Base-by-base conservation (phyloP, 2,888 invertebrate genomes). In the Platypus cylindrus region DNA sequence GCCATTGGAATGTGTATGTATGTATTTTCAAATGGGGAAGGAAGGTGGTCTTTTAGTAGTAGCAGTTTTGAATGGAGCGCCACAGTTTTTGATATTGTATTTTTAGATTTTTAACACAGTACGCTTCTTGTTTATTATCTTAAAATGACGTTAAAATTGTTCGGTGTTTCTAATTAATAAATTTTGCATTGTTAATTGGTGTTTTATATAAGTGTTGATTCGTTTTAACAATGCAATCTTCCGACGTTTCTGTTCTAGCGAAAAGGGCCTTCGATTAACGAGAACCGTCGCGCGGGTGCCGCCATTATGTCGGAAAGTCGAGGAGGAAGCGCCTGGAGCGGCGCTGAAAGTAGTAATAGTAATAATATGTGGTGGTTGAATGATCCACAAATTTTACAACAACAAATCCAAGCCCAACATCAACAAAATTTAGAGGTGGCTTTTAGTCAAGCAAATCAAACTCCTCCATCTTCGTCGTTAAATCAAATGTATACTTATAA, bases 401-500 rank as follows among this genome's bases (percentile, higher is more conserved):
- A 54, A 35, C 57, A 59, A 37, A 54, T 53, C 38, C 55, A 53
- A 36, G 55, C 55, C 39, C 55, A 48, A 39, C 55, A 54, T 37
- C 53, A 53, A 27, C 55, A 55, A 36, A 63, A 62, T 41, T 62
- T 63, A 48, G 64, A 65, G 34, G 68, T 68, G 41, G 70, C 66
- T 45, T 68, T 70, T 53, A 70, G 70, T 53, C 68, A 70, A 47
- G 68, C 71, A 30, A 66, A 70, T 23, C 43, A 68, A 66, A 44
- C 68, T 68, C n/a, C n/a, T n/a, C n/a, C n/a, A n/a, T n/a, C n/a
- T n/a, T n/a, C n/a, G 44, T 66, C 67, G 32, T 70, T 71, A 48
- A 82, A 82, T 58, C 83, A 83, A 63, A 68, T 83, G 50, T 84
- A 83, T 60, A 77, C 78, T 44, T 85, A 85, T 63, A 85, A 84